Evolutionary conservation across 2,888 invertebrate species (phyloP), one percentile per base, ranked within the genome.

Genomic region (Petrophora chlorosata): DNA sequence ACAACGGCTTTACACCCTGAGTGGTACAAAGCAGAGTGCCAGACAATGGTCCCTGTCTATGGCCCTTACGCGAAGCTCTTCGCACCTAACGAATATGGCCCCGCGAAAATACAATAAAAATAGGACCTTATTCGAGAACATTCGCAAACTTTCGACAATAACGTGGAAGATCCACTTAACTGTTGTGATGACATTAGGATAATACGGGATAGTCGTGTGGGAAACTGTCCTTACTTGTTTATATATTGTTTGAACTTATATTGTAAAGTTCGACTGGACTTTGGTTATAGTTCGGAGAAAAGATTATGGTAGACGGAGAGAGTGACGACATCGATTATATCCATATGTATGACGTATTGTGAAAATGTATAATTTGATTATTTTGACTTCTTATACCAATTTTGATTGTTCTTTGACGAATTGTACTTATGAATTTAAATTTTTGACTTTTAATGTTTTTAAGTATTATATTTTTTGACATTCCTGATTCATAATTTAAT

Each of bases 31-130:
- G 23, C 30, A 9, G 41, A 45, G 45, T 25, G 38, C 28, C 51
- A 29, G 35, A 53, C 53, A 53, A 53, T 49, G 39, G 48, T 23
- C 38, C 12, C 26, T n/a, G 36, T 36, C 36, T 48, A 48, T 35
- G 34, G 30, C 45, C 41, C 49, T 49, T 45, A 40, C 19, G n/a
- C n/a, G 32, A 10, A 53, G 38, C 45, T 9, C 53, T 53, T 39
- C 42, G 8, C 49, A 26, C 39, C 53, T 46, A 49, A 53, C 53
- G 53, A 53, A 49, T 44, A 45, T 40, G 40, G 41, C 33, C 19
- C 16, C 39, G 30, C 22, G 25, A 26, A 41, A 42, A 53, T 29
- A 48, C 44, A 44, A 48, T 34, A 47, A 39, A 48, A 53, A 43
- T 40, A 35, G 13, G 32, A 36, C 15, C 14, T 33, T 28, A 41